Base-by-base conservation (phyloP, 2,797 vertebrate genomes). In the Tapera naevia region DNA sequence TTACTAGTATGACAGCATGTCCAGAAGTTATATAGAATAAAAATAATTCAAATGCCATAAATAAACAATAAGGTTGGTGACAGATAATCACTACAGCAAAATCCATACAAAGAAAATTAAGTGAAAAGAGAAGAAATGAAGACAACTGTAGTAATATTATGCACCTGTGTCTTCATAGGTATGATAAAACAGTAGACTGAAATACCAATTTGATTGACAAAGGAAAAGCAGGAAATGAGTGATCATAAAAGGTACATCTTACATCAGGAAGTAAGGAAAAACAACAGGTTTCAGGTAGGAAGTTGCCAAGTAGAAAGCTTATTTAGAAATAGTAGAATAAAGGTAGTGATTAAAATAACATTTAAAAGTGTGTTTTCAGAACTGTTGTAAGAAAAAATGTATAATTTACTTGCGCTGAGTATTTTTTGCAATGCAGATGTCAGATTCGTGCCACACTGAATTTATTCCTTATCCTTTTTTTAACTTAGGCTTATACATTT, bases 341-440 rank as follows among this genome's bases (percentile, higher is more conserved):
- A 91, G 48, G 78, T 64, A 84, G 33, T 39, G 94, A 96, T 95
- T 96, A 91, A 94, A 96, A 80, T 76, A 93, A 86, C 60, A 57
- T 91, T 83, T 92, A 27, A 91, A 95, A 93, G 41, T 53, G 17
- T 88, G 41, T 91, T 82, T 88, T 87, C 86, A 67, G 41, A 93
- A 73, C 21, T 43, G 58, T 33, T 73, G 53, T 66, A 92, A 88
- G 71, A 58, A 78, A 46, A 72, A 18, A 22, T 2, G 48, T 74
- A 76, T 96, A 62, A 93, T 92, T 94, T 65, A 50, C 80, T 94
- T 91, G 62, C 88, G 90, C 80, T 83, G 89, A 88, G 91, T 92
- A 61, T 81, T 82, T 93, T 96, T 96, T 97, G 87, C 91, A 87
- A 87, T 93, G 78, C 60, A 94, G 96, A 93, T 96, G 84, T 94